phyloP scores from a whole-genome alignment of 2,888 invertebrate genomes.

The Phaedon cochleariae region DNA sequence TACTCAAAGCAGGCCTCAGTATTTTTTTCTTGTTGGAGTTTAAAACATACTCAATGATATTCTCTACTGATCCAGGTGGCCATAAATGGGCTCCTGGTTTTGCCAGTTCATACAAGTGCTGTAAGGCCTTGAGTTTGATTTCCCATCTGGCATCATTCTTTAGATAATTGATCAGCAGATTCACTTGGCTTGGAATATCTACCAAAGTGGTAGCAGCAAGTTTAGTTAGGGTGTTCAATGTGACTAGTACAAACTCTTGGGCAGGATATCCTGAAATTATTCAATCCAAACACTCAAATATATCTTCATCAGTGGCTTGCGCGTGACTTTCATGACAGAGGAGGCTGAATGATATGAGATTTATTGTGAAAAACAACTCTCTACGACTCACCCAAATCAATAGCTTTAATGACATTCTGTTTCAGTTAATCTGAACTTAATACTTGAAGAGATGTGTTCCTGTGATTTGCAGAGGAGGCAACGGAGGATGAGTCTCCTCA shows the following conservation, averaged over 20 bases:
- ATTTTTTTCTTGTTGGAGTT: constrained; percentile 53
- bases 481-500: too few relatives aligned
- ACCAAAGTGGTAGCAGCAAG: constrained; percentile 88
- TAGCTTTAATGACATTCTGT: too few relatives aligned
- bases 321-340: too few relatives aligned
- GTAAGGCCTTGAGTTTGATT: constrained; percentile 74
- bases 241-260: constrained; percentile 81
- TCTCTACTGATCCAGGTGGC: constrained; percentile 67
- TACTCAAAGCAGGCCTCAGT: constrained; percentile 54
- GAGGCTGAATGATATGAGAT: too few relatives aligned
- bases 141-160: constrained; percentile 74
- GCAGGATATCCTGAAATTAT: constrained; percentile 71
- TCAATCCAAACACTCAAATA: neutral
- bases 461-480: too few relatives aligned
- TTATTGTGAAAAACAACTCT: too few relatives aligned
- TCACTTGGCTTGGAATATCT: constrained; percentile 86
- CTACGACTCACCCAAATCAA: too few relatives aligned
- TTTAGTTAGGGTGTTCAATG: constrained; percentile 86
- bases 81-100: constrained; percentile 81
- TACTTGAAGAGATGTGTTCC: too few relatives aligned
- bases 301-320: neutral
- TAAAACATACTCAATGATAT: constrained; percentile 57
- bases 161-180: constrained; percentile 73
- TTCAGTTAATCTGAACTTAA: too few relatives aligned
- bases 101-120: constrained; percentile 74